A percentile compares a stretch with the other conserved stretches of the same genome.
phyloP scores from a whole-genome alignment of 2,113 vertebrate species.

The Chaetodon trifascialis region DNA sequence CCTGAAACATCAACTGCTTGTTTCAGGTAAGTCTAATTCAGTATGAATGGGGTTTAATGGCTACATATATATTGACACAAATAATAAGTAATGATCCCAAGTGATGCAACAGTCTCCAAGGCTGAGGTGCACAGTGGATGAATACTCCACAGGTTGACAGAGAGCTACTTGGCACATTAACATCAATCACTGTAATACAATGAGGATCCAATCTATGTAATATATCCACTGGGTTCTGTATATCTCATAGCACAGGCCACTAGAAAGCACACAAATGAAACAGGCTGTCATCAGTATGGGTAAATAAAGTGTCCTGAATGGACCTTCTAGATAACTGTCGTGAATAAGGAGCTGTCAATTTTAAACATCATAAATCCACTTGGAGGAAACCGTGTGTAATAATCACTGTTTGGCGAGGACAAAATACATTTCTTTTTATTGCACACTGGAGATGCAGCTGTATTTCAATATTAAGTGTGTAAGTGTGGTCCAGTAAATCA shows the following conservation, averaged over 20 bases:
- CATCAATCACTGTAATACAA: constrained; percentile 13
- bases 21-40: background rate
- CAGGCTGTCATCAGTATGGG: background rate
- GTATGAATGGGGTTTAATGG: background rate
- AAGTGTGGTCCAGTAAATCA: background rate
- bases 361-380: background rate
- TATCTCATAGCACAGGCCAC: background rate
- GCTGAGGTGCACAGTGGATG: constrained; percentile 21
- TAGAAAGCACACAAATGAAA: constrained; percentile 9
- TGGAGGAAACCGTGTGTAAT: background rate
- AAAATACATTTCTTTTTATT: background rate
- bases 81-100: constrained; percentile 5
- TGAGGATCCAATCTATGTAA: constrained; percentile 4
- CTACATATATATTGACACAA: background rate
- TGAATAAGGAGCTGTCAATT: constrained; percentile 6
- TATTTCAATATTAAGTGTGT: background rate
- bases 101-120: constrained; percentile 8
- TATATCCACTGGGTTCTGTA: background rate
- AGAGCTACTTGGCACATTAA: constrained; percentile 17
- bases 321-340: background rate
- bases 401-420: background rate
- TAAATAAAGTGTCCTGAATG: background rate
- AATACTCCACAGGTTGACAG: constrained; percentile 12
- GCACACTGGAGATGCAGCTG: background rate
- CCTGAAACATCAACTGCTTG: too few relatives aligned